Evolutionary conservation across 2,888 invertebrate species (phyloP).

Genomic region (Dolichopus griseipennis): DNA sequence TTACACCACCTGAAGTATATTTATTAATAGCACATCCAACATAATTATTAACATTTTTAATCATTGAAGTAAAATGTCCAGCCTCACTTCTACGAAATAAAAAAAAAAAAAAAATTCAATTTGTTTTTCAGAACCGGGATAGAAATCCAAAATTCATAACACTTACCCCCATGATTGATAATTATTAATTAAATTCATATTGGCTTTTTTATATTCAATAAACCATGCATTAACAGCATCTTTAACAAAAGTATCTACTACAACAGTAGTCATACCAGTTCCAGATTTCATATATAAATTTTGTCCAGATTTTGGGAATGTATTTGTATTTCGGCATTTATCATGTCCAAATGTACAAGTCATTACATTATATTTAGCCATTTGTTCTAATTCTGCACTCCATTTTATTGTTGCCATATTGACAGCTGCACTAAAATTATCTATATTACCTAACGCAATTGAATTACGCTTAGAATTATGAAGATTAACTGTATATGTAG

Average conservation of each 20-base stretch:
- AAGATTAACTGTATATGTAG: not conserved
- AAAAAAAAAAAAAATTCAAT: slow-evolving; percentile 9
- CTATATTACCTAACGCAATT: not conserved
- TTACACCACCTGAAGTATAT: not conserved
- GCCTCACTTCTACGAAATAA: slow-evolving; percentile 17
- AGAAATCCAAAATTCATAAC: not conserved
- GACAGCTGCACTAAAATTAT: not conserved
- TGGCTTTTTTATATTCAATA: slow-evolving; percentile 14
- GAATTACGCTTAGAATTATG: not conserved
- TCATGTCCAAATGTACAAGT: slow-evolving; percentile 14
- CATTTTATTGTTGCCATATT: not conserved
- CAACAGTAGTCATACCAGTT: too few relatives aligned
- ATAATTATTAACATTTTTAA: slow-evolving; percentile 16
- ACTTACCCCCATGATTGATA: not conserved
- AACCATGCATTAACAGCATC: slow-evolving; percentile 14
- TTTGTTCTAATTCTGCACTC: not conserved
- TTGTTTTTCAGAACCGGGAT: not conserved
- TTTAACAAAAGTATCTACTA: not conserved
- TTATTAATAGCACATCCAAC: not conserved
- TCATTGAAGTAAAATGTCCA: slow-evolving; percentile 21
- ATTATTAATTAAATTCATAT: slow-evolving; percentile 14
- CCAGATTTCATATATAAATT: slow-evolving; percentile 12
- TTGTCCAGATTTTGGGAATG: slow-evolving; percentile 16
- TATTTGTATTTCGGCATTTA: slow-evolving; percentile 14
- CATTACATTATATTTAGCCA: not conserved